Conservation (phyloP, 2,113 vertebrate species). For the Lepisosteus osseus region DNA sequence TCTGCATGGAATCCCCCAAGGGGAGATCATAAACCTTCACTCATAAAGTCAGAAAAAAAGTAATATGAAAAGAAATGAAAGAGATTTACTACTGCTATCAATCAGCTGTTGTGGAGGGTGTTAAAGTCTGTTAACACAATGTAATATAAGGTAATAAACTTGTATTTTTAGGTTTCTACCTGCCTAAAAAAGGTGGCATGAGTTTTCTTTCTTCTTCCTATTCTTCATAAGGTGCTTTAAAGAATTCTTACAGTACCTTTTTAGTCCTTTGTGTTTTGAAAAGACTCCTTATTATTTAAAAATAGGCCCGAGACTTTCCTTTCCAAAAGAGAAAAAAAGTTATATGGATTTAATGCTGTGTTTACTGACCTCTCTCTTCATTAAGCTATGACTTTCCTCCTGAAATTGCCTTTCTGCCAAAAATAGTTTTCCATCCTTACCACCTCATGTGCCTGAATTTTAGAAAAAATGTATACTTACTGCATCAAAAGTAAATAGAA, state of each 20-base stretch:
- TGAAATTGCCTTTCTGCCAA: no score
- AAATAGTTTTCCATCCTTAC: no score
- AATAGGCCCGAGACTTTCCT: no score
- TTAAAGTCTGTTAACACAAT: constrained; percentile 7
- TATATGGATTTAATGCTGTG: no score
- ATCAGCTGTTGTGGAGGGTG: constrained; percentile 5
- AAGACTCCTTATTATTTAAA: no score
- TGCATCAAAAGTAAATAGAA: no score
- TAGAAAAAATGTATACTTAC: no score
- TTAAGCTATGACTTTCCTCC: no score
- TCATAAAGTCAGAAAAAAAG: constrained; percentile 6
- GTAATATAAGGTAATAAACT: constrained; percentile 7
- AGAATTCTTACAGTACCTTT: not conserved
- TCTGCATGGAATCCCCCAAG: not conserved
- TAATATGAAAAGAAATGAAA: constrained; percentile 12
- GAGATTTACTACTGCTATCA: constrained; percentile 9
- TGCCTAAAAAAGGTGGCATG: not conserved
- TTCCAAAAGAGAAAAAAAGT: no score
- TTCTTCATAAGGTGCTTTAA: not conserved
- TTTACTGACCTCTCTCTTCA: no score
- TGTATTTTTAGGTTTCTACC: not conserved
- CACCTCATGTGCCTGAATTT: no score
- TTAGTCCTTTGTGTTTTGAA: no score
- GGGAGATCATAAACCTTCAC: constrained; percentile 4
- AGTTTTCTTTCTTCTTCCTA: not conserved